Percentiles rank a stretch among this genome's conserved stretches.
phyloP scores from a whole-genome alignment of 2,888 invertebrate genomes.

The Coleophora flavipennella region DNA sequence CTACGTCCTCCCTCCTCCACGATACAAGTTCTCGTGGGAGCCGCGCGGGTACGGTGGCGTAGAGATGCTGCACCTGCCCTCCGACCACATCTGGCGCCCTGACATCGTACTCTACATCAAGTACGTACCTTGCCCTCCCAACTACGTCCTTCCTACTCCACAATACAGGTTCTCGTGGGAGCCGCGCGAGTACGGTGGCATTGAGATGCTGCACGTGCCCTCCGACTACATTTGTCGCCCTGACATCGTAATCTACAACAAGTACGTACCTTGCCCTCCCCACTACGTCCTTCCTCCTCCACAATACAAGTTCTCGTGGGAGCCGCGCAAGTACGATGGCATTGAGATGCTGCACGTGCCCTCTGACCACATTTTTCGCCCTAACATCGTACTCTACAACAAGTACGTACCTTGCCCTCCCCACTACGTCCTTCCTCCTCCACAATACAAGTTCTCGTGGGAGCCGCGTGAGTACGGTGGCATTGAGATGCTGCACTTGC shows the following conservation, averaged over 20 bases:
- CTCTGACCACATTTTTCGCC: conserved; percentile 96
- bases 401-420: conserved; percentile 75
- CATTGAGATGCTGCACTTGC: conserved; percentile 95
- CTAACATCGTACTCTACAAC: conserved; percentile 95
- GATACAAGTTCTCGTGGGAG: conserved; percentile 93
- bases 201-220: conserved; percentile 95
- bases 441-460: conserved; percentile 88
- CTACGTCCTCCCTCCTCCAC: neutral
- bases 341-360: conserved; percentile 96
- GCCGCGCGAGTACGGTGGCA: conserved; percentile 94
- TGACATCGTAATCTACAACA: conserved; percentile 95
- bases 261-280: conserved; percentile 71
- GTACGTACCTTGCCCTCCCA: conserved; percentile 64
- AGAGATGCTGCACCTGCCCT: conserved; percentile 95
- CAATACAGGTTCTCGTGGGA: conserved; percentile 93
- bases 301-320: conserved; percentile 88
- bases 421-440: neutral
- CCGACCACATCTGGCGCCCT: conserved; percentile 96
- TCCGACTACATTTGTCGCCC: conserved; percentile 98
- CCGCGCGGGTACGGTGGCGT: conserved; percentile 96
- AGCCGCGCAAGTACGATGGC: conserved; percentile 94
- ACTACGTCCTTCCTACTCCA: neutral
- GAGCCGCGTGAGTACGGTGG: conserved; percentile 96
- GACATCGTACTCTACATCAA: conserved; percentile 96
- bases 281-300: neutral